phyloP scores from a whole-genome alignment of 2,113 vertebrate genomes.

The Cavia aperea region DNA sequence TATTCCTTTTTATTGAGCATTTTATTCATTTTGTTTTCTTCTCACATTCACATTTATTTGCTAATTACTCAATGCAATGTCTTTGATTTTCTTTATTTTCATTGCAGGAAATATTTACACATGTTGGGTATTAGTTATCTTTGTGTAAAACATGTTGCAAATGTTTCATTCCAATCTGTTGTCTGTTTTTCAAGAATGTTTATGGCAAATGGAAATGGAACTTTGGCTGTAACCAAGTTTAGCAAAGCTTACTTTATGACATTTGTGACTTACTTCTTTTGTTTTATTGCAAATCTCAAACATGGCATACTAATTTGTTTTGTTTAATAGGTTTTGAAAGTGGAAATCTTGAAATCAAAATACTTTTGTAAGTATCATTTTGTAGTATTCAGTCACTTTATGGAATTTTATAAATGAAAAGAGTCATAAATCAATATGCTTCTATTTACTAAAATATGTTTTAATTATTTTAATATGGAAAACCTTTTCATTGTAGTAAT shows the following conservation, averaged over 20 bases:
- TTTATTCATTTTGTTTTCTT: not conserved
- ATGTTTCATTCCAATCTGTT: conserved; percentile 23
- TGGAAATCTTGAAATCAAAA: not conserved
- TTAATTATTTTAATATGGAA: not conserved
- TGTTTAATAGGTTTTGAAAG: not conserved
- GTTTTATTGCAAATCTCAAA: not conserved
- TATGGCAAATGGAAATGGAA: not conserved
- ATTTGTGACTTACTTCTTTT: not conserved
- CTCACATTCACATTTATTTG: not conserved
- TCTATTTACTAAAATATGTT: not conserved
- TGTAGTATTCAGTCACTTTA: not conserved
- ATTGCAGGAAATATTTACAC: conserved; percentile 11
- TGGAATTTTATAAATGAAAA: not conserved
- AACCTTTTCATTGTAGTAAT: not conserved
- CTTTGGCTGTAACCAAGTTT: not conserved
- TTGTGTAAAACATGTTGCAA: not conserved
- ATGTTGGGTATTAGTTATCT: not conserved
- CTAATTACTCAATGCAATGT: not conserved
- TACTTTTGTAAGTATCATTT: not conserved
- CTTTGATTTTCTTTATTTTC: conserved; percentile 31
- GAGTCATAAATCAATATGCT: not conserved
- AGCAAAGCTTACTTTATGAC: not conserved
- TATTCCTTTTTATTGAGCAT: not conserved
- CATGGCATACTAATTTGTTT: not conserved
- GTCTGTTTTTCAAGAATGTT: not conserved